Evolutionary conservation across 2,888 invertebrate genomes (phyloP), one percentile per base, ranked within the genome.

Genomic region (Microdon myrmicae): DNA sequence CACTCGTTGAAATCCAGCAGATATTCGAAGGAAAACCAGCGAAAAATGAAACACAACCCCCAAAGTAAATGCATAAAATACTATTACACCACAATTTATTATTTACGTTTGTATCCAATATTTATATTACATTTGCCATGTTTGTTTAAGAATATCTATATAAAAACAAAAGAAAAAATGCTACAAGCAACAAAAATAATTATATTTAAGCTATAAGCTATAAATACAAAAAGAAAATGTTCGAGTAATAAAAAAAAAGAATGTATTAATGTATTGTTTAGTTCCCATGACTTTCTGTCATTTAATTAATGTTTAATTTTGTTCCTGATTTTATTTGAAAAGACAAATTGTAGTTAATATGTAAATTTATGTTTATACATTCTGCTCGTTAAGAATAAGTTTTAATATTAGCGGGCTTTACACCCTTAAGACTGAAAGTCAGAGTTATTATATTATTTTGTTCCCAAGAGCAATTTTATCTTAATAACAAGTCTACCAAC

Each of bases 1-100:
- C 79, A 39, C 71, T 80, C 32, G 71, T 71, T 35, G 80, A 80
- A 61, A 80, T 80, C 47, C 80, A 80, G 51, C 54, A 69, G 38
- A 67, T 74, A 23, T 61, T 80, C 41, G 73, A 69, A 2, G 75
- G 75, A 13, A 69, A 67, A 31, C 2, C 51, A 8, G 23, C 29
- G 7, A 9, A 34, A 31, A 59, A 53, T 17, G 14, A 44, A 51
- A 51, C 39, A 22, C 38, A 34, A 4, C 10, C 34, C 4, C 39
- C 45, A 41, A 59, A 59, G 20, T 51, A 23, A 25, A 39, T 16
- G 13, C 19, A 17, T 12, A 29, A 23, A 49, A 2, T 4, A n/a
- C 5, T 9, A 7, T 13, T 19, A 29, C 10, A 16, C 19, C n/a
- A 22, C 13, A 17, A n/a, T 5, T 6, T 12, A 2, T 16, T 26